These are phyloP conservation scores for Podargus strigoides DNA, from an alignment of 2,797 vertebrate species.

Conservation along the genomic window DNA sequence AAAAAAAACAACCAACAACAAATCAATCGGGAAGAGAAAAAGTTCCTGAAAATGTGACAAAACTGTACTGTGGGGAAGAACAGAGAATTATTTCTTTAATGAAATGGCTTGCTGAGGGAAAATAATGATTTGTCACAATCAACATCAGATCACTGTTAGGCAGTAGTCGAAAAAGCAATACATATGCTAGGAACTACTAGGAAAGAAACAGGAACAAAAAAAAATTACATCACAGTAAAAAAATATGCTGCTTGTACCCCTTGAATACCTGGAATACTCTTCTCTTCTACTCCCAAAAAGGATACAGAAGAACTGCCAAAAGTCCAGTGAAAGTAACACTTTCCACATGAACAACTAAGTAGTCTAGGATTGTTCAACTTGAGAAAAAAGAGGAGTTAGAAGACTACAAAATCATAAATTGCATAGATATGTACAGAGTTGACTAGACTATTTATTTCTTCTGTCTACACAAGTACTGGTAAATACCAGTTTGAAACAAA, in stretches of 20 bases:
- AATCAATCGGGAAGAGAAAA: background rate
- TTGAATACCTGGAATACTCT: background rate
- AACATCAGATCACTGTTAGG: background rate
- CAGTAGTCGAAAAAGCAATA: background rate
- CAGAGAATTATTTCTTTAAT: background rate
- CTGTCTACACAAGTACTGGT: background rate
- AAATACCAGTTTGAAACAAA: background rate
- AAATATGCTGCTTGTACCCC: background rate
- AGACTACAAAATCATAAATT: background rate
- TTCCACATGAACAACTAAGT: background rate
- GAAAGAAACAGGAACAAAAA: background rate
- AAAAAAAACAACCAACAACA: background rate
- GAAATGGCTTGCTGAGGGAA: background rate
- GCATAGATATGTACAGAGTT: background rate
- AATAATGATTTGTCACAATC: background rate
- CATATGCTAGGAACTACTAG: background rate
- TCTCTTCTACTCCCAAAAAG: background rate
- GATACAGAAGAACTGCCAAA: background rate
- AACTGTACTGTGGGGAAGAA: background rate
- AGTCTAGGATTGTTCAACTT: background rate
- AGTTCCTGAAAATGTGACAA: background rate
- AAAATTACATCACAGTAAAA: background rate
- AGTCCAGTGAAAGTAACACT: background rate
- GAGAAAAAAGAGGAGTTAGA: background rate
- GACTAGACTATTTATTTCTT: background rate